Base-by-base conservation (phyloP, 2,888 invertebrate genomes). In the Drosophila testacea region DNA sequence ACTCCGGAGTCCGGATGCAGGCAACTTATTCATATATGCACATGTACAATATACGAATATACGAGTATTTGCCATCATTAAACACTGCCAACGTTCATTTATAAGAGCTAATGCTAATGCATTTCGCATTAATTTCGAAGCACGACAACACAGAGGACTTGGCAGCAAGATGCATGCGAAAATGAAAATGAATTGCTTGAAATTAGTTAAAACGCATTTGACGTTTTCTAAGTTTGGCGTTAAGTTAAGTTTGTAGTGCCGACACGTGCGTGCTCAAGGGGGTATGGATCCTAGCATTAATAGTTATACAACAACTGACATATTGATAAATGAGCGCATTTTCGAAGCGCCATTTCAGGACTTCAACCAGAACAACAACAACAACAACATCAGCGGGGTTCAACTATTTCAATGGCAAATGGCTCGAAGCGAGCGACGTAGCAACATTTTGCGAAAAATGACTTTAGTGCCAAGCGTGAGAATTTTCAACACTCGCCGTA, bases 221-320 rank as follows among this genome's bases (percentile, higher is more conserved):
- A 84, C 74, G 81, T 80, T 78, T 80, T 69, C 75, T 54, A 83
- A 83, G 75, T 83, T 83, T 80, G 46, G 69, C 80, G 59, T 67
- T 68, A 67, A 56, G 72, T 70, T 73, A 2, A 30, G 30, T 4
- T 67, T 69, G 39, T 38, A 65, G 61, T 48, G 56, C 48, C 67
- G 44, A 65, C 75, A 78, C 70, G 75, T 70, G 72, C 69, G 48
- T 59, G 47, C 34, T 32, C 11, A 10, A 27, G 22, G 36, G 44
- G 28, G 44, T 46, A 44, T 59, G 52, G 56, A 65, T 65, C 79
- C 72, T 44, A 50, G 41, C 81, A 89, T 88, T 88, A 88, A 88
- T 88, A 88, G 89, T 91, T 91, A 84, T 89, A 88, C 81, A 85
- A 87, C 90, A 85, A 83, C 90, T 90, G 90, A 88, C 90, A 89